Percentiles rank a stretch among this genome's conserved stretches.
Evolutionary conservation across 2,797 vertebrate genomes (phyloP).

Genomic region (Chelon labrosus): DNA sequence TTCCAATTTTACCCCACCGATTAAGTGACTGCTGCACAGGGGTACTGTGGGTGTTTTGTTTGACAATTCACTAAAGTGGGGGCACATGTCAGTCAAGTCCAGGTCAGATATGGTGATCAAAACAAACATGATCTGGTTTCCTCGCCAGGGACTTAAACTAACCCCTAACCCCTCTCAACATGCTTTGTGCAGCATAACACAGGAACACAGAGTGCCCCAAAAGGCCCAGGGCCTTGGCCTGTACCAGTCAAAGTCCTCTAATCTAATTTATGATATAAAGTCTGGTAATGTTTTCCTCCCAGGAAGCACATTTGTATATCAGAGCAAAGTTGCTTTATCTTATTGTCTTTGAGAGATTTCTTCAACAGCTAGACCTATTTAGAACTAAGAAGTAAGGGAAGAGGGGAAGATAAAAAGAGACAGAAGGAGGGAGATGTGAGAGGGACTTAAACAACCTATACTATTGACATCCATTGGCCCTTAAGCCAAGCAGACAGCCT

Average conservation of each 20-base stretch:
- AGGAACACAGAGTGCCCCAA: constrained; percentile 68
- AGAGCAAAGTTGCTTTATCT: constrained; percentile 57
- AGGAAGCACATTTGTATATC: constrained; percentile 71
- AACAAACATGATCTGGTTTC: constrained; percentile 80
- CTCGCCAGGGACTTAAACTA: constrained; percentile 63
- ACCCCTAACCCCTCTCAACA: constrained; percentile 66
- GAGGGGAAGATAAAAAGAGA: not conserved
- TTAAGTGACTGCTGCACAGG: constrained; percentile 61
- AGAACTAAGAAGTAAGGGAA: constrained; percentile 31
- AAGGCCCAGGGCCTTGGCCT: constrained; percentile 62
- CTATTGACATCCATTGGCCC: constrained; percentile 75
- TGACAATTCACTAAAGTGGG: constrained; percentile 75
- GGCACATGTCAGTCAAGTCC: constrained; percentile 82
- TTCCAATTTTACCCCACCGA: constrained; percentile 55
- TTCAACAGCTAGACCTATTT: constrained; percentile 42
- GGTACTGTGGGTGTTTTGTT: constrained; percentile 70
- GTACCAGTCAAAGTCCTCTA: constrained; percentile 70
- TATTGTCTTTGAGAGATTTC: constrained; percentile 53
- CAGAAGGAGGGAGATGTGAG: constrained; percentile 23
- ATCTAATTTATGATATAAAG: constrained; percentile 81
- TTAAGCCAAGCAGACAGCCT: constrained; percentile 75
- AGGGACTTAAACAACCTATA: constrained; percentile 60
- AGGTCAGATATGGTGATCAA: constrained; percentile 79
- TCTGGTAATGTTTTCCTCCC: constrained; percentile 79
- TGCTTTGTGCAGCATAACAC: constrained; percentile 58